phyloP scores from a whole-genome alignment of 2,888 invertebrate species.

The Timandra comae region DNA sequence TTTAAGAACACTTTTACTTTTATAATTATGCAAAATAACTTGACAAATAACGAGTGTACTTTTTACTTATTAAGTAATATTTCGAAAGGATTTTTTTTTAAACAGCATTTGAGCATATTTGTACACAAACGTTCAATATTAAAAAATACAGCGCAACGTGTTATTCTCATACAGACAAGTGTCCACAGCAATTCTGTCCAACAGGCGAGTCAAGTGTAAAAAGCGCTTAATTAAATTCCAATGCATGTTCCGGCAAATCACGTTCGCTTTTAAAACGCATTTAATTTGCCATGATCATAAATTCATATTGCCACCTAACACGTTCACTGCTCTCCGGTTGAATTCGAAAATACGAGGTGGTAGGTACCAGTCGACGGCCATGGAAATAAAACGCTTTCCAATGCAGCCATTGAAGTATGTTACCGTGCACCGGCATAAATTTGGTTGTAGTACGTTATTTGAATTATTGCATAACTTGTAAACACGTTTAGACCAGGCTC shows the following conservation, averaged over 20 bases:
- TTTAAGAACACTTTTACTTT: background rate
- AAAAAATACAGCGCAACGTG: no score
- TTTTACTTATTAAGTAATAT: no score
- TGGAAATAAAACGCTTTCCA: conserved; percentile 72
- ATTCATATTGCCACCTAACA: conserved; percentile 68
- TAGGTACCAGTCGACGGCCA: conserved; percentile 48
- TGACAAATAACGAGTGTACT: no score
- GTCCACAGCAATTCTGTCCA: conserved; percentile 12
- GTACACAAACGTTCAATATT: no score
- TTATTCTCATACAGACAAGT: conserved; percentile 5
- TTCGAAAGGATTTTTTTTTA: no score
- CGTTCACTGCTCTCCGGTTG: conserved; percentile 47
- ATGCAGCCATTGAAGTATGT: conserved; percentile 71
- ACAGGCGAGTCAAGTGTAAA: conserved; percentile 38
- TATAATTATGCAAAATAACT: background rate
- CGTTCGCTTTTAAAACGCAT: conserved; percentile 55
- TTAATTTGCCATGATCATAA: conserved; percentile 65
- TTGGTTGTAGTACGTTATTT: conserved; percentile 63
- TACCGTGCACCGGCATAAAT: conserved; percentile 69
- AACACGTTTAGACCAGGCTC: conserved; percentile 60
- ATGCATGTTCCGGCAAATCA: conserved; percentile 44
- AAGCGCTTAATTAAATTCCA: conserved; percentile 57
- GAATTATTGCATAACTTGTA: conserved; percentile 74
- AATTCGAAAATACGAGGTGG: conserved; percentile 55
- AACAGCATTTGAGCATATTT: no score